phyloP scores from a whole-genome alignment of 2,113 vertebrate genomes.

The Brachyhypopomus gauderio region DNA sequence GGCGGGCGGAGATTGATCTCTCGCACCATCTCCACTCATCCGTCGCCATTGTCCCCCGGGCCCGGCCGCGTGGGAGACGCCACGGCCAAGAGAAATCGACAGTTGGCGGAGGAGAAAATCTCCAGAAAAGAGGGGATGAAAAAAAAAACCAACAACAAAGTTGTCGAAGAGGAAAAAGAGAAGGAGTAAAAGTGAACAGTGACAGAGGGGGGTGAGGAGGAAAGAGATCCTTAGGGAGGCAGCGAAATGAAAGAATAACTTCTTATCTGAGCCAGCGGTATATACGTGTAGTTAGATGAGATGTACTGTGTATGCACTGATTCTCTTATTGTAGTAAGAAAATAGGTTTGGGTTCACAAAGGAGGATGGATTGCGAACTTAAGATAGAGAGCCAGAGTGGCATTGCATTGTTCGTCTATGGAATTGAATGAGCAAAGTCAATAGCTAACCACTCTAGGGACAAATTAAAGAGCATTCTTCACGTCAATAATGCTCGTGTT shows the following conservation, averaged over 20 bases:
- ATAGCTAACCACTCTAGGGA: constrained; percentile 44
- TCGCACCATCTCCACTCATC: constrained; percentile 59
- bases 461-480: constrained; percentile 47
- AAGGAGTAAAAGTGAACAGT: constrained; percentile 24
- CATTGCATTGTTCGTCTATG: constrained; percentile 43
- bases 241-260: constrained; percentile 28
- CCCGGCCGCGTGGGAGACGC: constrained; percentile 43
- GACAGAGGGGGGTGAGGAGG: constrained; percentile 25
- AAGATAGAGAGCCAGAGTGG: constrained; percentile 10
- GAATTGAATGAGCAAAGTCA: constrained; percentile 37
- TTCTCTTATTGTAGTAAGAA: background rate
- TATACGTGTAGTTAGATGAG: constrained; percentile 13
- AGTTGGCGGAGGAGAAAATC: constrained; percentile 54
- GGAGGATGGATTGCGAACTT: constrained; percentile 41
- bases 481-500: constrained; percentile 47
- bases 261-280: constrained; percentile 24
- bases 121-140: constrained; percentile 32
- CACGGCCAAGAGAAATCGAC: constrained; percentile 52
- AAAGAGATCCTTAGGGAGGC: constrained; percentile 21
- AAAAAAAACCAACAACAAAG: constrained; percentile 36
- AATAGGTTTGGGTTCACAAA: constrained; percentile 21
- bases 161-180: constrained; percentile 43
- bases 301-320: background rate
- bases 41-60: constrained; percentile 57
- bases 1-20: constrained; percentile 68